Evolutionary conservation across 2,797 vertebrate genomes (phyloP), one percentile per base, ranked within the genome.

Genomic region (Pangasius larnaudii): DNA sequence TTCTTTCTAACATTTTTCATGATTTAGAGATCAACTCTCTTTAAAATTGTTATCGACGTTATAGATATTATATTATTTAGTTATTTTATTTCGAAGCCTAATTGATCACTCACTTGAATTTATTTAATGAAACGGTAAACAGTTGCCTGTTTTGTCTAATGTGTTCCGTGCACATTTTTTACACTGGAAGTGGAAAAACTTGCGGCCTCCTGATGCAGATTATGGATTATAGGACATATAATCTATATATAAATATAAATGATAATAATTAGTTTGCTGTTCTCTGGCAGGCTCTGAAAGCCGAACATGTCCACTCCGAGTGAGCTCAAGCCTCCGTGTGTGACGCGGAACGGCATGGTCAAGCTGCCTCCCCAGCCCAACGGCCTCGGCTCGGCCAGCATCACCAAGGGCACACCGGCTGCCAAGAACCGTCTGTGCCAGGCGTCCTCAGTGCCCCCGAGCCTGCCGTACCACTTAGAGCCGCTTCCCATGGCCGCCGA

Each of bases 361-460:
- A 99, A 99, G 95, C 95, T 99, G 90, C 97, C 98, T 24, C 95
- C 98, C 86, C 98, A 98, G 94, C 96, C 98, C 94, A 99, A 99
- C 3, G 97, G 98, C 93, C 95, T 99, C 58, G 98, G 98, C 77
- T 97, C 98, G 0, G 98, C 99, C 88, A 99, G 98, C 92, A 99
- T 99, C 95, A 99, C 98, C 95, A 99, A 99, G 95, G 98, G 98
- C 94, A 99, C 98, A 0, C 98, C 98, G 0, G 98, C 98, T 9
- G 97, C 98, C 94, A 99, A 98, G 95, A 99, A 99, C 95, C 98
- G 98, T 87, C 94, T 99, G 92, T 99, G 98, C 96, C 98, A 98
- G 94, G 98, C 98, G 36, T 98, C 98, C 36, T 97, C 98, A 0
- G 97, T 99, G 87, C 97, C 98, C 93, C 95, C 97, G 90, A 97